These are phyloP conservation scores for Drosophila nigrodunni DNA, from an alignment of 1,140 invertebrate species.

Conservation along the genomic window DNA sequence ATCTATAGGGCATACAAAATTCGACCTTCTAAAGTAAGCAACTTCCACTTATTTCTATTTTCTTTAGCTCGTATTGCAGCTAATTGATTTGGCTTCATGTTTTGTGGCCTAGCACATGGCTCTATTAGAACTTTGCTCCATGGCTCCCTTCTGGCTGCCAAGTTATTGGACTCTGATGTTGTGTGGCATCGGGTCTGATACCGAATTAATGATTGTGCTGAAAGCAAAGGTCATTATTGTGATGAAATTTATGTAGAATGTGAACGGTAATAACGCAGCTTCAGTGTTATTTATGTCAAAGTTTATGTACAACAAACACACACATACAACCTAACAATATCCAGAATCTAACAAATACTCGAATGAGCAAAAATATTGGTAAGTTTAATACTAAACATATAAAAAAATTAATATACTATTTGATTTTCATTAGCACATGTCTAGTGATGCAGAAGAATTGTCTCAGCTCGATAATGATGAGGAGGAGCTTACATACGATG, in stretches of 20 bases:
- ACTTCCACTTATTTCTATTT: background rate
- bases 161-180: constrained; percentile 29
- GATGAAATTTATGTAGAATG: constrained; percentile 52
- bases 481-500: background rate
- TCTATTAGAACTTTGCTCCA: background rate
- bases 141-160: constrained; percentile 75
- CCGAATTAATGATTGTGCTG: constrained; percentile 63
- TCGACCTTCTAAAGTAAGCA: background rate
- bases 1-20: background rate
- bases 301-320: constrained; percentile 24
- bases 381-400: background rate
- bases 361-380: constrained; percentile 3
- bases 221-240: constrained; percentile 64
- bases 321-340: background rate
- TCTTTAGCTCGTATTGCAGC: constrained; percentile 22
- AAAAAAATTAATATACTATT: background rate
- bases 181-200: constrained; percentile 26
- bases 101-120: constrained; percentile 59
- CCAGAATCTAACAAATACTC: background rate
- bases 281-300: constrained; percentile 59
- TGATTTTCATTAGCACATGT: background rate
- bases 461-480: background rate
- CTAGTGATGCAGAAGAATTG: constrained; percentile 1
- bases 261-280: constrained; percentile 22
- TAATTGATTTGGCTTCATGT: constrained; percentile 65